phyloP scores from a whole-genome alignment of 2,113 vertebrate species.

The Clupea harengus region DNA sequence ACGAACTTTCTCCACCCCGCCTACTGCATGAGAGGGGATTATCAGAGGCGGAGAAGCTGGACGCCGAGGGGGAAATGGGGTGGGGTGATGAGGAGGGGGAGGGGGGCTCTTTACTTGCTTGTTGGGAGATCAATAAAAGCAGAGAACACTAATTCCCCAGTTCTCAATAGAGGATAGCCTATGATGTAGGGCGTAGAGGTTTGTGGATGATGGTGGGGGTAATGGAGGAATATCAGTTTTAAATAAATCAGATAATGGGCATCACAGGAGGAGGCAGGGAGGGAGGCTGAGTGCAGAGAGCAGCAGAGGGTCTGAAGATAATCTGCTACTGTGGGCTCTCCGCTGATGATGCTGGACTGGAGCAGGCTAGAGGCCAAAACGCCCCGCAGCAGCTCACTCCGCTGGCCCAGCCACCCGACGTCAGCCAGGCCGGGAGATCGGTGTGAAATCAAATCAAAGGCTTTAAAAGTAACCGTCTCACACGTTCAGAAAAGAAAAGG shows the following conservation, averaged over 20 bases:
- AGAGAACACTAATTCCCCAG: constrained; percentile 17
- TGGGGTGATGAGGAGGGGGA: background rate
- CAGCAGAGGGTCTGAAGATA: background rate
- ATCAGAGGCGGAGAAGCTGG: background rate
- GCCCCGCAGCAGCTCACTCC: background rate
- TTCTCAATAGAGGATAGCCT: background rate
- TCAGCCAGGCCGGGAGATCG: background rate
- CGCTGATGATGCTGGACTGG: background rate
- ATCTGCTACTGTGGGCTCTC: background rate
- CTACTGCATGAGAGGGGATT: background rate
- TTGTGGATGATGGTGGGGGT: background rate
- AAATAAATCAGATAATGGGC: background rate
- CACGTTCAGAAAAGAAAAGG: background rate
- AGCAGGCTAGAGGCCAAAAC: background rate
- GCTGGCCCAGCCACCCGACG: background rate
- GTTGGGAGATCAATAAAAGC: constrained; percentile 40
- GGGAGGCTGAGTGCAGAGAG: background rate
- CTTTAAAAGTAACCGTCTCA: background rate
- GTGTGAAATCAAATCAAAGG: background rate
- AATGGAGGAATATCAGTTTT: background rate
- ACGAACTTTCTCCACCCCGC: constrained; percentile 48
- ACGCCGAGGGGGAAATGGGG: background rate
- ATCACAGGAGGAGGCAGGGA: background rate
- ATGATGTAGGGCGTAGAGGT: background rate
- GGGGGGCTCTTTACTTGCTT: background rate